Base-by-base conservation (phyloP, 2,113 vertebrate species). In the Xiphias gladius region DNA sequence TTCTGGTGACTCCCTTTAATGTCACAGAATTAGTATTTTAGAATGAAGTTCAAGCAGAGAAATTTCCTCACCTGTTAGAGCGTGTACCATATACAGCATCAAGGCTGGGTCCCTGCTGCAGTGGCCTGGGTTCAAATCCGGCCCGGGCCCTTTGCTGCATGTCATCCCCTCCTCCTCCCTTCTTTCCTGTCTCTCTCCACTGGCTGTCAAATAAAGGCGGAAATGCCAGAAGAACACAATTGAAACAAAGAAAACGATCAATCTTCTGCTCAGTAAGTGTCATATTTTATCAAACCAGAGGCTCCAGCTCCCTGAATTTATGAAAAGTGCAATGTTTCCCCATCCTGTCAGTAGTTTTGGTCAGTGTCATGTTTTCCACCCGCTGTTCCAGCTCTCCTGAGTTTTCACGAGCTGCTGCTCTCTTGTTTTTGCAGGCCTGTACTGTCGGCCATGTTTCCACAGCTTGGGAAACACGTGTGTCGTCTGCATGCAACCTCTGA, bases 391-490 rank as follows among this genome's bases (percentile, higher is more conserved):
- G 10, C 10, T 28, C 62, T 61, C 3, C 1, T 37, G 4, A 43
- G 19, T 30, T 64, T 55, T 78, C 7, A 63, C 8, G 5, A 69
- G 41, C 75, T 16, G 41, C 13, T 9, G 10, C 35, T 13, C 0
- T 67, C 43, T 67, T 76, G 58, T 71, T n/a, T 74, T 58, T 20
- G 12, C 82, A 90, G 92, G 80, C 6, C 1, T 80, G 22, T 91
- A 54, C 82, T 98, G 97, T 87, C 71, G n/a, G 0, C 65, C 79
- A 1, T 97, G 97, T 85, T 96, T 94, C 86, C 37, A 16, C 26
- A 79, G 90, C 68, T 81, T 97, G 58, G 91, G 81, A 50, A 92
- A 94, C 73, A 67, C 24, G 32, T 98, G 97, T 79, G 85, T 90
- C 3, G 50, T 82, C 58, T 93, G 92, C 17, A 8, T 0, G 24